Percentiles rank a stretch among this genome's conserved stretches.
These are phyloP conservation scores for Cheilosia scutellata DNA, from an alignment of 2,888 invertebrate genomes.

Conservation along the genomic window DNA sequence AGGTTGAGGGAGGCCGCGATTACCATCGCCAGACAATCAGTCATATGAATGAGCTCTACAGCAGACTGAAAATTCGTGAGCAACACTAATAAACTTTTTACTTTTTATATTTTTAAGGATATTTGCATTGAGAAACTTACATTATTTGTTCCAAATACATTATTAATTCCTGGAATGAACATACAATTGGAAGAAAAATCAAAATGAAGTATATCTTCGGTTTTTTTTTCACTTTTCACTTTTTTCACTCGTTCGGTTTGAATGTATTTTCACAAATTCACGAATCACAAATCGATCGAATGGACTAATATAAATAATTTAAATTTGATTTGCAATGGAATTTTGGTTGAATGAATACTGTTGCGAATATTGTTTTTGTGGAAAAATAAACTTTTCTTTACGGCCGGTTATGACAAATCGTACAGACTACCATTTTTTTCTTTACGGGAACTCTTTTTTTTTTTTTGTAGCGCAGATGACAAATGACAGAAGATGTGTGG, in stretches of 20 bases:
- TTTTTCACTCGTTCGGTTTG: conserved; percentile 36
- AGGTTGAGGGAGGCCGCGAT: conserved; percentile 68
- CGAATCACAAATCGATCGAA: conserved; percentile 13
- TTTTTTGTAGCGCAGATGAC: conserved; percentile 61
- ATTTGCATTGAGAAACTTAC: conserved; percentile 66
- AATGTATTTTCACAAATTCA: conserved; percentile 39
- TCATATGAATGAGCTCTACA: conserved; percentile 49
- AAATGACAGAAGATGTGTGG: conserved; percentile 58
- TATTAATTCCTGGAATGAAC: conserved; percentile 66
- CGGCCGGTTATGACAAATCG: conserved; percentile 75
- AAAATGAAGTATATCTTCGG: conserved; percentile 55
- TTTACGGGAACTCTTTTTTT: conserved; percentile 39
- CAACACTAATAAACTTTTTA: conserved; percentile 47
- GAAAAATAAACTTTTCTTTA: conserved; percentile 51
- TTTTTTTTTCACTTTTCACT: conserved; percentile 43
- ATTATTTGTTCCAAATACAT: conserved; percentile 76
- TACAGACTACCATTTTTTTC: conserved; percentile 75
- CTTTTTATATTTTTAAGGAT: conserved; percentile 51
- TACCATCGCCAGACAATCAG: conserved; percentile 54
- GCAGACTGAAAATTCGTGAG: conserved; percentile 34
- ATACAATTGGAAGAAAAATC: conserved; percentile 57
- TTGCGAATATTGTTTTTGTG: conserved; percentile 15
- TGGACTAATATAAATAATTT: background rate
- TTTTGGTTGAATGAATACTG: conserved; percentile 9
- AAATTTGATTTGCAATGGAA: background rate